Conservation (phyloP, 92 coral and sea anemone genomes). For the Porites cylindrica region DNA sequence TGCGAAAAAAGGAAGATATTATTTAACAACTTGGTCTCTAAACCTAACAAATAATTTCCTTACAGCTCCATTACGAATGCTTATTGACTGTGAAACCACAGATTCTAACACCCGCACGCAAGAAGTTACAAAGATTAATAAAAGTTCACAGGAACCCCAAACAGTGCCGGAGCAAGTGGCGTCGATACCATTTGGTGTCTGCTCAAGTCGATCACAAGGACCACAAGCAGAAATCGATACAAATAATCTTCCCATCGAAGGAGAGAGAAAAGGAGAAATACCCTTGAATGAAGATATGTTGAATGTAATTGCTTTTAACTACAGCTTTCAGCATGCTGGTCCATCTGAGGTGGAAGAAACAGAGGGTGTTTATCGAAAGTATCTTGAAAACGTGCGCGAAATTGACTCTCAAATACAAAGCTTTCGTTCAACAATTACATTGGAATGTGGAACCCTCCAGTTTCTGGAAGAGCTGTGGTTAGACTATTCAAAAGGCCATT, state of each 20-base stretch:
- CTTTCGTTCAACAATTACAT: no score
- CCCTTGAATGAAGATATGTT: neutral
- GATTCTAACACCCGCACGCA: neutral
- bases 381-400: neutral
- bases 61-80: neutral
- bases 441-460: no score
- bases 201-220: neutral
- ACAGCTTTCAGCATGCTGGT: neutral
- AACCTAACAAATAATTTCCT: neutral
- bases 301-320: neutral
- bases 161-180: neutral
- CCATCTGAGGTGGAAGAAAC: neutral
- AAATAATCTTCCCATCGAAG: neutral
- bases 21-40: neutral
- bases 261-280: neutral
- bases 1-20: no score
- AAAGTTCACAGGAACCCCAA: neutral
- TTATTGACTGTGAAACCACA: neutral
- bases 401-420: no score
- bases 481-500: no score
- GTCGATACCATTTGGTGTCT: neutral
- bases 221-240: neutral
- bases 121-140: no score
- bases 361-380: neutral
- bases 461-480: no score